Base-by-base conservation (phyloP, 2,888 invertebrate species). In the Orthosia cruda region DNA sequence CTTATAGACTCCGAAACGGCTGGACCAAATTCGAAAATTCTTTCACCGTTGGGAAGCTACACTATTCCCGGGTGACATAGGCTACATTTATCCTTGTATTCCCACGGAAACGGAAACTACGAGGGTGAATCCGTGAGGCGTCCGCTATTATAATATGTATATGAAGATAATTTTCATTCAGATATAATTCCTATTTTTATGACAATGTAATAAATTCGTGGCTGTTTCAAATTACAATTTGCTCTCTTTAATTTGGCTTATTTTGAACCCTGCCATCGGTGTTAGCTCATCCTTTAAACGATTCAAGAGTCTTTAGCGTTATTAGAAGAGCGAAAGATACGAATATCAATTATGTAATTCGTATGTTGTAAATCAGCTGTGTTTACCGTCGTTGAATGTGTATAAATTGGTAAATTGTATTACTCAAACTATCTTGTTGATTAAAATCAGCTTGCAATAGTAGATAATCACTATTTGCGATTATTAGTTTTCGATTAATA, bases 91-190 rank as follows among this genome's bases (percentile, higher is more conserved):
- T n/a, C n/a, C n/a, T n/a, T n/a, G n/a, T n/a, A n/a, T n/a, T n/a
- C n/a, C n/a, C n/a, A n/a, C n/a, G n/a, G n/a, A n/a, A n/a, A n/a
- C n/a, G n/a, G n/a, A n/a, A n/a, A n/a, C n/a, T n/a, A n/a, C n/a
- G n/a, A n/a, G n/a, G n/a, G n/a, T n/a, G n/a, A n/a, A n/a, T n/a
- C n/a, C n/a, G n/a, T n/a, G n/a, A n/a, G n/a, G n/a, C n/a, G 55
- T 77, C 71, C 74, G 54, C 67, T 62, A 64, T 45, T 76, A 74
- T 62, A 64, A 49, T 76, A 74, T 75, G 65, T 20, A 61, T 74
- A 84, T 74, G 57, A 84, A 70, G 57, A 50, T 52, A 71, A 86
- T 81, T 86, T 58, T 73, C 65, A 80, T 84, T 77, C 67, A 57
- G 59, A 61, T 63, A 74, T 59, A 63, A 67, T 77, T 68, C 57